Base-by-base conservation (phyloP, 2,888 invertebrate genomes). In the Entomobrya proxima region DNA sequence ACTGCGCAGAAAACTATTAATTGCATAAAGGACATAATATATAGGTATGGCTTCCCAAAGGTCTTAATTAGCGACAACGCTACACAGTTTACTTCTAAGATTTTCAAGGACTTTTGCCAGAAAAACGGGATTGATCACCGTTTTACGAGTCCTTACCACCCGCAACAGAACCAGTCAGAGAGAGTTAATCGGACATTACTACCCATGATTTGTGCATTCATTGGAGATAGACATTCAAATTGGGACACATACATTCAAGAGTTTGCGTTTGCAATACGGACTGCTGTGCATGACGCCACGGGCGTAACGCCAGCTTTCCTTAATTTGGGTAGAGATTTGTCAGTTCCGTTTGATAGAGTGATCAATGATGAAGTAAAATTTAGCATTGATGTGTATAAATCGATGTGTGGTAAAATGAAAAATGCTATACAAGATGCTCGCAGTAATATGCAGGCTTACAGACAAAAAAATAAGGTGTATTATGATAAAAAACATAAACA, bases 11-110 rank as follows among this genome's bases (percentile, higher is more conserved):
- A 81, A 21, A 55, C 87, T 1, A 58, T 61, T 6, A 37, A 79
- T n/a, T 74, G 50, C 15, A 30, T 89, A 50, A 85, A 88, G 15
- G 85, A 88, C 27, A 76, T 88, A 27, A 88, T 89, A 61, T 87
- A 72, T 35, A 11, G 88, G 11, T 89, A 58, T 75, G 88, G 88
- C 6, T 15, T 76, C 21, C 88, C 87, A 1, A 72, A 47, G 32
- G 32, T 27, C 3, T 84, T 89, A 13, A 15, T 89, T 0, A 72
- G 76, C 0, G 89, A 89, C 30, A 88, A 89, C 50, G 89, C 74
- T 18, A 85, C 37, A 0, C 84, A 88, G 15, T 88, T 89, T 58
- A 80, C 35, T 0, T 69, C 85, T 9, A 83, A 85, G 35, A 30
- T 44, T 7, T 61, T 89, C 47, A 40, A 78, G 32, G 47, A 52